phyloP scores from a whole-genome alignment of 1,140 invertebrate genomes.

The Linepithema humile region DNA sequence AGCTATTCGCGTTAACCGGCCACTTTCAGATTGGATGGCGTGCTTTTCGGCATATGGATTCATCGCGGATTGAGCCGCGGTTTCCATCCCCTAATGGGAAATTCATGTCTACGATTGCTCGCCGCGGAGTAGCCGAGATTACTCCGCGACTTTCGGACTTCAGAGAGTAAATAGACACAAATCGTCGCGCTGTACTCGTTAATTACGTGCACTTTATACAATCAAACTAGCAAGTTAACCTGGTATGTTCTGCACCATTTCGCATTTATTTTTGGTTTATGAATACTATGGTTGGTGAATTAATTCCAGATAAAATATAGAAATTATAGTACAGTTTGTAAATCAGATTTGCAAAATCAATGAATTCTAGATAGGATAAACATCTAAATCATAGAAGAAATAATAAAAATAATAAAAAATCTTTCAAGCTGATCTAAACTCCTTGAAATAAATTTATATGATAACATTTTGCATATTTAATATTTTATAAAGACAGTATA shows the following conservation, averaged over 20 bases:
- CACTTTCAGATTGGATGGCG: slow-evolving; percentile 76
- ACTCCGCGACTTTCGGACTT: not conserved
- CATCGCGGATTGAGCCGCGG: slow-evolving; percentile 71
- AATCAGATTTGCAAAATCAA: not conserved
- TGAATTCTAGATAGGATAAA: not conserved
- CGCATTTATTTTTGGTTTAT: not conserved
- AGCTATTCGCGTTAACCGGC: slow-evolving; percentile 70
- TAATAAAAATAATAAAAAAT: not conserved
- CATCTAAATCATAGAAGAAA: not conserved
- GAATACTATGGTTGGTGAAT: not conserved
- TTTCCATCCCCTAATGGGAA: slow-evolving; percentile 74
- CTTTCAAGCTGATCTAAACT: not conserved
- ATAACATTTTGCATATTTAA: not conserved
- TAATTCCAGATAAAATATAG: not conserved
- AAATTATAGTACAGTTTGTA: not conserved
- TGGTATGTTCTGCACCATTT: not conserved
- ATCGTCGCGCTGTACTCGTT: not conserved
- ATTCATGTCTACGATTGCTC: slow-evolving; percentile 70
- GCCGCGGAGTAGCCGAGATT: slow-evolving; percentile 39
- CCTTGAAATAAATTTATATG: not conserved
- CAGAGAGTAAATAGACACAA: slow-evolving; percentile 11
- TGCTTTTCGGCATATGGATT: slow-evolving; percentile 78
- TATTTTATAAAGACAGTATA: not conserved
- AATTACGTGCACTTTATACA: slow-evolving; percentile 5
- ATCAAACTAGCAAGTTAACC: too few relatives aligned